Base-by-base conservation (phyloP, 2,888 invertebrate genomes). In the Drosophila cognata region DNA sequence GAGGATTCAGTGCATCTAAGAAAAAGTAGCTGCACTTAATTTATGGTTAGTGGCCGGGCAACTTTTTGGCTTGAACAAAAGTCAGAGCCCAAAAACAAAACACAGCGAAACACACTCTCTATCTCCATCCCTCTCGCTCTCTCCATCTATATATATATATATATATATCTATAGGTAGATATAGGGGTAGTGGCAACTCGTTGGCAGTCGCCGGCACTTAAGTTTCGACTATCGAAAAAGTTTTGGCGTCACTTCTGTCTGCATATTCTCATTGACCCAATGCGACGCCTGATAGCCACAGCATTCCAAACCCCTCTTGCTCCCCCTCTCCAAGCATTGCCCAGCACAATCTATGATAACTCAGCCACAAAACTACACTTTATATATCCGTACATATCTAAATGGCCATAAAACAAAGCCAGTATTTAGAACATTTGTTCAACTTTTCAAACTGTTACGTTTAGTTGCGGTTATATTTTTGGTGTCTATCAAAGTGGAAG, bases 211-310 rank as follows among this genome's bases (percentile, higher is more conserved):
- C 67, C 69, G 81, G 79, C 76, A 82, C 76, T 81, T 81, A 81
- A 79, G 80, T 83, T 83, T 77, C 53, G 70, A 69, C 81, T 81
- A 81, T 81, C 81, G 81, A 68, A 69, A 81, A 81, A 81, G 68
- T 81, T 81, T 81, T 83, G 77, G 81, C 84, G 81, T 74, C 79
- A 71, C 63, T 68, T 65, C 71, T 69, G 80, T 71, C 80, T 79
- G 77, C 79, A 81, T 64, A 60, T 31, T 66, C 82, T 74, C 77
- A 59, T 78, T 78, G 78, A 78, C 81, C 78, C 78, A 72, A 53
- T 68, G 81, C 33, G 73, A 31, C 50, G 67, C 35, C 28, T 16
- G 67, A 76, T 78, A 67, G 65, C 46, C 31, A 29, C 50, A 46
- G 28, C 55, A 43, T 36, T 16, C 21, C 53, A n/a, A 25, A 10